phyloP scores from a whole-genome alignment of 2,797 vertebrate species.

The Semaprochilodus insignis region DNA sequence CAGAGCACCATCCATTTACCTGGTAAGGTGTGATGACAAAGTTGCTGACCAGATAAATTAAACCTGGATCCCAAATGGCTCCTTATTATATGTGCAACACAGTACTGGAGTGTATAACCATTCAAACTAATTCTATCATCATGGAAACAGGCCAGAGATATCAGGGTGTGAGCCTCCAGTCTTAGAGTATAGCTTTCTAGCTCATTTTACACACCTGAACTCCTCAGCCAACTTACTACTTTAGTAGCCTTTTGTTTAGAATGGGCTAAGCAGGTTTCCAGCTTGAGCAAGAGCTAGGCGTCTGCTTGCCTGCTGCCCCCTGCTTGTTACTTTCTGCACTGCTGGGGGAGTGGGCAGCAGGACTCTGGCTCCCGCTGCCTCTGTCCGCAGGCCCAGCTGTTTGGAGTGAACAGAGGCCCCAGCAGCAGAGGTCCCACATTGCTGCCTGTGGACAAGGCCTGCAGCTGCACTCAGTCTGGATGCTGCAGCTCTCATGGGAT shows the following conservation, averaged over 20 bases:
- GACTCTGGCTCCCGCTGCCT: not conserved
- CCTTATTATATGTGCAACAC: too few species aligned
- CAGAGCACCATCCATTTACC: not conserved
- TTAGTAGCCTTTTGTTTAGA: not conserved
- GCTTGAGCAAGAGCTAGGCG: conserved; percentile 16
- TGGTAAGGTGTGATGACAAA: not conserved
- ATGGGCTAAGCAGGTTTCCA: conserved; percentile 43
- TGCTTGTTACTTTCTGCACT: conserved; percentile 50
- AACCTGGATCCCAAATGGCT: not conserved
- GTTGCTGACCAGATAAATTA: not conserved
- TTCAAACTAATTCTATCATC: too few species aligned
- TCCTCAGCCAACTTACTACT: too few species aligned
- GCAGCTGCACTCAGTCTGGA: conserved; percentile 24
- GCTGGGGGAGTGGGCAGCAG: conserved; percentile 55
- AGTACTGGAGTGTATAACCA: too few species aligned
- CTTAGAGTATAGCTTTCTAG: too few species aligned
- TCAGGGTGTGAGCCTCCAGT: too few species aligned
- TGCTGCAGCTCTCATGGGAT: conserved; percentile 2
- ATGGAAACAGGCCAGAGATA: too few species aligned
- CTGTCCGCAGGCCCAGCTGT: conserved; percentile 4
- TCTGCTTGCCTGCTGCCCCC: conserved; percentile 49
- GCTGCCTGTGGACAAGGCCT: not conserved
- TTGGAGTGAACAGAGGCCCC: not conserved
- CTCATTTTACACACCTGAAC: too few species aligned
- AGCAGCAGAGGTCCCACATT: not conserved